phyloP scores from a whole-genome alignment of 2,888 invertebrate genomes.

The Eumerus sabulonum region DNA sequence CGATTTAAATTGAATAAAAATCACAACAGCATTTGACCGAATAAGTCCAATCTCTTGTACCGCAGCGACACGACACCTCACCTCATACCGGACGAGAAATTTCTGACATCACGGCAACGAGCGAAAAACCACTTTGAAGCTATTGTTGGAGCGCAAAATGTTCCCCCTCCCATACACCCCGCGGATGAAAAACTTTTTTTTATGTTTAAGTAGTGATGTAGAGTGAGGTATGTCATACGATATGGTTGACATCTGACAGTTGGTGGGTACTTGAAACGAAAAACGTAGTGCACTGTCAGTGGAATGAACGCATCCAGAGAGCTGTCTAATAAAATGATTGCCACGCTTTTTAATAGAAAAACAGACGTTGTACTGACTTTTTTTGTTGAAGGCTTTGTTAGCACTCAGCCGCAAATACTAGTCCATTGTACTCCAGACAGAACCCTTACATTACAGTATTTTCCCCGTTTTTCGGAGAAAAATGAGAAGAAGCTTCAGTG shows the following conservation, averaged over 20 bases:
- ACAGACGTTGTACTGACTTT: no score
- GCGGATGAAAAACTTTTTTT: neutral
- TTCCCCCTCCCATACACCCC: neutral
- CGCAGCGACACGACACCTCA: neutral
- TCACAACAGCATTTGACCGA: slow-evolving; percentile 16
- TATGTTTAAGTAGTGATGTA: neutral
- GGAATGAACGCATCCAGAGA: neutral
- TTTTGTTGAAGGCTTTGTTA: no score
- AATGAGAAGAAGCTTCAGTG: no score
- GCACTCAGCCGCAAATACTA: no score
- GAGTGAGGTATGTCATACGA: slow-evolving; percentile 21
- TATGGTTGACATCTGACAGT: slow-evolving; percentile 17
- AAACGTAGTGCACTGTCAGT: neutral
- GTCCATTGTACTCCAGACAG: no score
- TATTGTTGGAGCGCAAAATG: slow-evolving; percentile 44
- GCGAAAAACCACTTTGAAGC: slow-evolving; percentile 22
- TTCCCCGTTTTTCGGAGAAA: no score
- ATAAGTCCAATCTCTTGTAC: neutral
- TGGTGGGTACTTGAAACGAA: neutral
- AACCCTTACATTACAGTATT: no score
- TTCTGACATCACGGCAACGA: slow-evolving; percentile 42
- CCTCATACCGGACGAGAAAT: slow-evolving; percentile 39
- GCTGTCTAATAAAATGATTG: no score
- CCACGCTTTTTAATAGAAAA: no score
- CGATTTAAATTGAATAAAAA: slow-evolving; percentile 5